Evolutionary conservation across 2,888 invertebrate species (phyloP), one percentile per base, ranked within the genome.

Genomic region (Helleia helle): DNA sequence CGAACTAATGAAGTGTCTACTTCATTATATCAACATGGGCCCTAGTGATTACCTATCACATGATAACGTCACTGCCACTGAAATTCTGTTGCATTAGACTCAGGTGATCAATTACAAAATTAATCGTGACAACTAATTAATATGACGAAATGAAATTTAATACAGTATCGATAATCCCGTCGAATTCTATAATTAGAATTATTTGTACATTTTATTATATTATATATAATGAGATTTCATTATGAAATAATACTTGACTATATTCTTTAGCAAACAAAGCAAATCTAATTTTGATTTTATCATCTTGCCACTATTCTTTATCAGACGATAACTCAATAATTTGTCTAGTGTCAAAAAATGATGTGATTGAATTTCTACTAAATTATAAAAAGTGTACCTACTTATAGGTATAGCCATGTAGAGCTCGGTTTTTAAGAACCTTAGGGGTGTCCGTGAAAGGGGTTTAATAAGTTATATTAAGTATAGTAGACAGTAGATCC

Each of bases 21-120:
- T 36, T 44, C 43, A 42, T 41, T 54, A 43, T 49, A 50, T 48
- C 46, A 37, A 42, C 34, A 36, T 41, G 42, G 37, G 31, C 40
- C 41, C 44, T 42, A 40, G 38, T 31, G 49, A 51, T 55, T 50
- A 47, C 43, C 70, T 64, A 76, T 75, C 71, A 36, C 41, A 49
- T 57, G 75, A 76, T 76, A 75, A 71, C 57, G 57, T 39, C 44
- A 46, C 44, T 49, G 46, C 52, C 47, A 48, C 45, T 50, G 41
- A 31, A 50, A 4, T 22, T 22, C 49, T 44, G 61, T 63, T 61
- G 46, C 47, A 44, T 39, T 43, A 51, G 14, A 36, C 27, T 13
- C 4, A 13, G 31, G 12, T 13, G 24, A 36, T 22, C 8, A 22
- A 22, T 22, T 22, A 22, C 22, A 6, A 22, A 2, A 6, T 22